phyloP scores from a whole-genome alignment of 1,140 invertebrate genomes.

The Octopus bimaculoides region DNA sequence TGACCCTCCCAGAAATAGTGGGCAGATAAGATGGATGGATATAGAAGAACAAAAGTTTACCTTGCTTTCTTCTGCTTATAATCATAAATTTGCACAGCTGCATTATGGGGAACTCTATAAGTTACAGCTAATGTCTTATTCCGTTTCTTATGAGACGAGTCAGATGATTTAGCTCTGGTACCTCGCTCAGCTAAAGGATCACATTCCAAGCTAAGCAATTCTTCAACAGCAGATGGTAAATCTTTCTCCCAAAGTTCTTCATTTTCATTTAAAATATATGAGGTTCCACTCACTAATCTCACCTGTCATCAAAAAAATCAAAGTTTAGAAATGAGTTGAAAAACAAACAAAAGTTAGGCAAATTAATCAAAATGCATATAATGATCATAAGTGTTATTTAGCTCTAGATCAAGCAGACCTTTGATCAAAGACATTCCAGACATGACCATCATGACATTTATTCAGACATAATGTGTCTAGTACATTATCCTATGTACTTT shows the following conservation, averaged over 20 bases:
- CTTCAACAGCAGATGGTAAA: constrained; percentile 56
- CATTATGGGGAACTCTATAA: constrained; percentile 63
- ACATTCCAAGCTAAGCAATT: constrained; percentile 46
- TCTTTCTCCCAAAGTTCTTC: constrained; percentile 62
- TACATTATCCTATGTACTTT: no score
- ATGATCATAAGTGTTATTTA: no score
- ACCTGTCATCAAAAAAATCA: constrained; percentile 42
- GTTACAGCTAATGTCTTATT: constrained; percentile 58
- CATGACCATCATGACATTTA: no score
- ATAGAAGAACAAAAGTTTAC: constrained; percentile 35
- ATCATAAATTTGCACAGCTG: constrained; percentile 63
- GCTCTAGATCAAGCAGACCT: no score
- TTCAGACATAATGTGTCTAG: no score
- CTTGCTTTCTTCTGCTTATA: constrained; percentile 61
- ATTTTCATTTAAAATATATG: constrained; percentile 63
- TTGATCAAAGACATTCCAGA: no score
- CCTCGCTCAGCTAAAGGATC: constrained; percentile 58
- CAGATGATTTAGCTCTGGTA: constrained; percentile 21
- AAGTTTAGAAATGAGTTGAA: no score
- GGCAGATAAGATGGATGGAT: neutral
- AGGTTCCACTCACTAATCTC: constrained; percentile 58
- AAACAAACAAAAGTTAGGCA: no score
- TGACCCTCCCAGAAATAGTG: no score
- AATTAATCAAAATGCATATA: no score
- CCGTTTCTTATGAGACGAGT: constrained; percentile 24